Conservation (phyloP, 2,888 invertebrate genomes). For the Protophormia terraenovae region DNA sequence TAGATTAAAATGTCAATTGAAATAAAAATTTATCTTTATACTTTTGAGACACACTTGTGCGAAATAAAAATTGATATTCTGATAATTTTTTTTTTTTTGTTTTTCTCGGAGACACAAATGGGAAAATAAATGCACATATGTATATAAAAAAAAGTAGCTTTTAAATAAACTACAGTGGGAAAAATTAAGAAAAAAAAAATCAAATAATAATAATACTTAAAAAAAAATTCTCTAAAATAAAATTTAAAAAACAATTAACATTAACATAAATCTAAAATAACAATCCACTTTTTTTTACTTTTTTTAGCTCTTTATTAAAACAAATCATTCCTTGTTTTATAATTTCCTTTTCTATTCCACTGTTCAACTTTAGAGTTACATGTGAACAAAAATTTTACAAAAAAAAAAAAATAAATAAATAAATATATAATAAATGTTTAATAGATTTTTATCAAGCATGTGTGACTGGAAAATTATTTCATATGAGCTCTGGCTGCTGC, state of each 20-base stretch:
- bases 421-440: constrained; percentile 39
- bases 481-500: constrained; percentile 23
- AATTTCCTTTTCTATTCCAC: constrained; percentile 2
- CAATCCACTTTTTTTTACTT: too few relatives aligned
- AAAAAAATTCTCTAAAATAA: too few relatives aligned
- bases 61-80: neutral
- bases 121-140: neutral
- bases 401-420: neutral
- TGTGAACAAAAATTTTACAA: neutral
- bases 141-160: too few relatives aligned
- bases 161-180: neutral
- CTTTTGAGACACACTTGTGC: constrained; percentile 34
- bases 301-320: too few relatives aligned
- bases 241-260: too few relatives aligned
- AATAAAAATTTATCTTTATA: constrained; percentile 52
- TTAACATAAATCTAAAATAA: too few relatives aligned
- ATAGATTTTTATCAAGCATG: constrained; percentile 47
- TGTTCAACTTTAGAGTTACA: neutral
- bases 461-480: constrained; percentile 27
- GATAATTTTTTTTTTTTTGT: too few relatives aligned
- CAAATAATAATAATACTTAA: too few relatives aligned
- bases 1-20: constrained; percentile 66
- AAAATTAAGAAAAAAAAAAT: too few relatives aligned
- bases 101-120: constrained; percentile 24
- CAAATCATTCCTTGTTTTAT: too few relatives aligned